phyloP scores from a whole-genome alignment of 2,797 vertebrate species.

The Gymnoscopelus braueri region DNA sequence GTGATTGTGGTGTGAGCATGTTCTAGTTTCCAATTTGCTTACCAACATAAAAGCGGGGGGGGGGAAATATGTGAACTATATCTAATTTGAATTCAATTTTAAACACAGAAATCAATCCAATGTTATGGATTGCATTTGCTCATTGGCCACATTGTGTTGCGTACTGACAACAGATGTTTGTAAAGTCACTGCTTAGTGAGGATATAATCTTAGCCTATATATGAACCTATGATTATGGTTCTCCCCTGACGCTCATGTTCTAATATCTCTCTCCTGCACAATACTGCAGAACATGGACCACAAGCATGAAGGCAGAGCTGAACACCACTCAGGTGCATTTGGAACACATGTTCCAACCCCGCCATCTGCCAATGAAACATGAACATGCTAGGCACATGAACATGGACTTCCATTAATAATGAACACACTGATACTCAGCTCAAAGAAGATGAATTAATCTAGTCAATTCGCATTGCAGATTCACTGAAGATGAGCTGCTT shows the following conservation, averaged over 20 bases:
- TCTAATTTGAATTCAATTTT: slow-evolving; percentile 45
- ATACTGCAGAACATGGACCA: slow-evolving; percentile 46
- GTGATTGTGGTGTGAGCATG: slow-evolving; percentile 29
- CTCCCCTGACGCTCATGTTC: slow-evolving; percentile 38
- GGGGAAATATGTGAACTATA: slow-evolving; percentile 35
- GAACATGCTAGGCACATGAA: slow-evolving; percentile 34
- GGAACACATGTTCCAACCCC: slow-evolving; percentile 46
- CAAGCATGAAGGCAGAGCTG: slow-evolving; percentile 47
- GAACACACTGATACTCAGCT: slow-evolving; percentile 7
- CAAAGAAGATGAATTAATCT: slow-evolving; percentile 14
- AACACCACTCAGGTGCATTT: slow-evolving; percentile 49
- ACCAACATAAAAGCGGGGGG: slow-evolving; percentile 30
- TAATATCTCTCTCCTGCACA: slow-evolving; percentile 50
- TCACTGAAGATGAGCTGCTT: background rate
- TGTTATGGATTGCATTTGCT: slow-evolving; percentile 53
- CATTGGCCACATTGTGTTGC: slow-evolving; percentile 41
- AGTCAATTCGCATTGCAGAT: background rate
- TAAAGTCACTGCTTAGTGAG: slow-evolving; percentile 45
- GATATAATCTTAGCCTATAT: slow-evolving; percentile 60
- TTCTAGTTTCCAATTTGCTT: slow-evolving; percentile 32
- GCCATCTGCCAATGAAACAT: slow-evolving; percentile 51
- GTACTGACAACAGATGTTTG: slow-evolving; percentile 52
- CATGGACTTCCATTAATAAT: slow-evolving; percentile 20
- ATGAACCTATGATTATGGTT: slow-evolving; percentile 45
- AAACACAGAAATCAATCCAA: slow-evolving; percentile 63